Evolutionary conservation across 2,888 invertebrate genomes (phyloP).

Genomic region (Incurvaria masculella): DNA sequence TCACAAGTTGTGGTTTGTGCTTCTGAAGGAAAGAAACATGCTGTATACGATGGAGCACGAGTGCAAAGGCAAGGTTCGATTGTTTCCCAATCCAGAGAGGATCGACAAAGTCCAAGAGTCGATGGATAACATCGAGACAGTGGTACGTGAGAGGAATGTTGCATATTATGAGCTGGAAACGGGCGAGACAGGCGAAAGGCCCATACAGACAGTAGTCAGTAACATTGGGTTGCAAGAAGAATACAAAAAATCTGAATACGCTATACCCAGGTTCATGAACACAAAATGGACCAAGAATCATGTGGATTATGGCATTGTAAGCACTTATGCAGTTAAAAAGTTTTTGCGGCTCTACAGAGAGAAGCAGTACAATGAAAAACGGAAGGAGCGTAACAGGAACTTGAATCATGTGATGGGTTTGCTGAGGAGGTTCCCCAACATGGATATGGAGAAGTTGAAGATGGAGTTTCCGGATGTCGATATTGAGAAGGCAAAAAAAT

Average conservation of each 20-base stretch:
- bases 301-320: constrained; percentile 47
- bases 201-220: constrained; percentile 56
- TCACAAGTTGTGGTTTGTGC: constrained; percentile 91
- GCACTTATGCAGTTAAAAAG: constrained; percentile 59
- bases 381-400: constrained; percentile 59
- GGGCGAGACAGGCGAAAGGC: constrained; percentile 78
- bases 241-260: constrained; percentile 59
- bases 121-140: constrained; percentile 89
- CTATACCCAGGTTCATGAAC: constrained; percentile 66
- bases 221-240: constrained; percentile 59
- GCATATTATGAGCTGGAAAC: constrained; percentile 90
- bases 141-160: constrained; percentile 87
- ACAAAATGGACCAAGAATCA: constrained; percentile 59
- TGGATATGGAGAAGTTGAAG: constrained; percentile 67
- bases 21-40: constrained; percentile 97
- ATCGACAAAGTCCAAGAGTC: constrained; percentile 92
- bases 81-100: constrained; percentile 90
- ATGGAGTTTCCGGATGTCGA: constrained; percentile 74
- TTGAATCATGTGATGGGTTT: constrained; percentile 67
- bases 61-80: constrained; percentile 59
- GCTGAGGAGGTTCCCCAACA: constrained; percentile 71
- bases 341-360: constrained; percentile 64
- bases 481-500: constrained; percentile 60
- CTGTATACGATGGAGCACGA: constrained; percentile 92
- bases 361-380: constrained; percentile 56